Percentiles rank a stretch among this genome's conserved stretches.
Conservation (phyloP, 1,140 invertebrate species). For the Zaprionus lachaisei region DNA sequence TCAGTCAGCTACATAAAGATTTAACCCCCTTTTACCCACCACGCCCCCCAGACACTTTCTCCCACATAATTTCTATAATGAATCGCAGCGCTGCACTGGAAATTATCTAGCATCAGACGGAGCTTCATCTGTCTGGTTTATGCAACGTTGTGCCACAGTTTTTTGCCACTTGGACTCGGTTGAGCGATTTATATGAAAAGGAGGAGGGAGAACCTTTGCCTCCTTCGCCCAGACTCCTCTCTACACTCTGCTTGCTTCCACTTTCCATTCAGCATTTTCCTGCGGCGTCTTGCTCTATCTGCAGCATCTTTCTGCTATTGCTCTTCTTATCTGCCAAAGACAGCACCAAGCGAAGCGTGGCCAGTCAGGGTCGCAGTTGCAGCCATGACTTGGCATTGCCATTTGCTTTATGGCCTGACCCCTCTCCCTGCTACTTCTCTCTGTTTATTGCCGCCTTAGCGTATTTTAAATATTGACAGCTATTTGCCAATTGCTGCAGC, state of each 20-base stretch:
- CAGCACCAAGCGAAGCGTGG: conserved; percentile 57
- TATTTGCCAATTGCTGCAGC: conserved; percentile 73
- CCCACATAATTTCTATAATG: conserved; percentile 58
- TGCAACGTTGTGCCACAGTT: conserved; percentile 49
- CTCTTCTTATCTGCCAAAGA: conserved; percentile 70
- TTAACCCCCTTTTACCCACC: not conserved
- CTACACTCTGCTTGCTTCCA: conserved; percentile 8
- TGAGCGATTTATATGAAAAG: conserved; percentile 55
- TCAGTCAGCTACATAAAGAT: conserved; percentile 7
- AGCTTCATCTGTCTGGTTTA: conserved; percentile 45
- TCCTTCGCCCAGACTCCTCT: not conserved
- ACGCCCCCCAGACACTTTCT: not conserved
- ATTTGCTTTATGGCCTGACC: not conserved
- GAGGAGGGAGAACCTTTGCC: not conserved
- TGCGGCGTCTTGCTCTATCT: conserved; percentile 3
- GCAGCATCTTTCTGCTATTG: conserved; percentile 37
- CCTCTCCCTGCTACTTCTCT: conserved; percentile 20
- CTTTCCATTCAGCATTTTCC: conserved; percentile 26
- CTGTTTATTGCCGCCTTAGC: conserved; percentile 17
- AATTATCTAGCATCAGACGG: conserved; percentile 64
- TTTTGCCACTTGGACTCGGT: conserved; percentile 67
- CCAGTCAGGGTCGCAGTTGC: conserved; percentile 55
- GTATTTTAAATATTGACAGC: conserved; percentile 78
- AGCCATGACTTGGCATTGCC: conserved; percentile 26
- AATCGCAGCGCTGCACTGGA: conserved; percentile 67